Base-by-base conservation (phyloP, 2,888 invertebrate species). In the Punctoribates punctum region DNA sequence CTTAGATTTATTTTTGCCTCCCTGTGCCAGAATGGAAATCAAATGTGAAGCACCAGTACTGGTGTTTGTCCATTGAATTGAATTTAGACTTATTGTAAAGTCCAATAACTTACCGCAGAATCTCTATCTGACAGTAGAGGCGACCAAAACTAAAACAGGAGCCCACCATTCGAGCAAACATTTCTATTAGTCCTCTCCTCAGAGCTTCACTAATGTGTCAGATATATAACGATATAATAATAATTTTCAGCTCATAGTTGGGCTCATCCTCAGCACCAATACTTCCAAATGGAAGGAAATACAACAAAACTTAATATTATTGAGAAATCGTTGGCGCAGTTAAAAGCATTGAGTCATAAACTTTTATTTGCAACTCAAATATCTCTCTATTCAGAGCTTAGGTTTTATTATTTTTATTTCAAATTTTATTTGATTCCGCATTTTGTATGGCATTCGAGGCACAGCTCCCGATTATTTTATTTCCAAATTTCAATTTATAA, bases 41-140 rank as follows among this genome's bases (percentile, higher is more conserved):
- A 67, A 67, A 67, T 67, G 15, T 42, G 29, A 9, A n/a, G n/a
- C 11, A 2, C 11, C 34, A 20, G 34, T 38, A 38, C 13, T 20
- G 5, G 42, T 67, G 67, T 60, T 9, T 67, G 67, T 42, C 67
- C 34, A 38, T 34, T 38, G 67, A 67, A 67, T 67, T 67, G 67
- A 67, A 67, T 67, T 38, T 27, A 11, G 29, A 60, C 67, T 67
- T 15, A 67, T 67, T 67, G 67, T 67, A 67, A 67, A 67, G 38
- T 67, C 34, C 34, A 67, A 67, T 38, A 38, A 34, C 34, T 67
- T 34, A 38, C 67, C 38, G 20, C 67, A 38, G 20, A 67, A 67
- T 67, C 38, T 38, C 67, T 38, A 42, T 67, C 23, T 67, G 67
- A 67, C 67, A 67, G 67, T 6, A 67, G 9, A 67, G 29, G 34